A percentile compares a stretch with the other conserved stretches of the same genome.
Evolutionary conservation across 2,113 vertebrate genomes (phyloP).

Genomic region (Scytalopus superciliaris): DNA sequence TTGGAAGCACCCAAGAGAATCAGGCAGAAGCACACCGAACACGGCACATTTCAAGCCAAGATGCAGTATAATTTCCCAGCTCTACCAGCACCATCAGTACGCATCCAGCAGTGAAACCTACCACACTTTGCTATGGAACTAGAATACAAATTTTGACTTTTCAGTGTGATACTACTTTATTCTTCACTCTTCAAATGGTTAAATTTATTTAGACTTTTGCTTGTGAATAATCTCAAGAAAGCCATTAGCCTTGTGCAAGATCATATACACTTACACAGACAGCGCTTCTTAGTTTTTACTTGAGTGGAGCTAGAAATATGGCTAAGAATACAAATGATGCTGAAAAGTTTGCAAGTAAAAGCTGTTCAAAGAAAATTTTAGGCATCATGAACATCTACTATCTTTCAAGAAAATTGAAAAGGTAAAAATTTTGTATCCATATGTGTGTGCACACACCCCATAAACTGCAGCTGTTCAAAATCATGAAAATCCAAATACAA

Average conservation of each 20-base stretch:
- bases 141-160: not conserved
- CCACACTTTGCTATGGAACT: not conserved
- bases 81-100: not conserved
- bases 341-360: not conserved
- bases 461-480: not conserved
- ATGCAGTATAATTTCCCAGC: not conserved
- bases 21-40: not conserved
- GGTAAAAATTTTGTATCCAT: not conserved
- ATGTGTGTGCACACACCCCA: accelerated
- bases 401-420: not conserved
- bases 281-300: not conserved
- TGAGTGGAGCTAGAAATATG: not conserved
- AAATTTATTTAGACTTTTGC: not conserved
- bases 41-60: not conserved
- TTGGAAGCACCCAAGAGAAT: not conserved
- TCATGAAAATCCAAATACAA: not conserved
- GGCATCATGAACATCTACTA: not conserved
- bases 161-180: not conserved
- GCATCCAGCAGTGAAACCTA: not conserved
- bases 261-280: not conserved
- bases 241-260: not conserved
- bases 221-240: not conserved
- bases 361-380: not conserved
- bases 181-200: not conserved
- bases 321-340: not conserved